Evolutionary conservation across 2,888 invertebrate species (phyloP).

Genomic region (Caenorhabditis virilis): DNA sequence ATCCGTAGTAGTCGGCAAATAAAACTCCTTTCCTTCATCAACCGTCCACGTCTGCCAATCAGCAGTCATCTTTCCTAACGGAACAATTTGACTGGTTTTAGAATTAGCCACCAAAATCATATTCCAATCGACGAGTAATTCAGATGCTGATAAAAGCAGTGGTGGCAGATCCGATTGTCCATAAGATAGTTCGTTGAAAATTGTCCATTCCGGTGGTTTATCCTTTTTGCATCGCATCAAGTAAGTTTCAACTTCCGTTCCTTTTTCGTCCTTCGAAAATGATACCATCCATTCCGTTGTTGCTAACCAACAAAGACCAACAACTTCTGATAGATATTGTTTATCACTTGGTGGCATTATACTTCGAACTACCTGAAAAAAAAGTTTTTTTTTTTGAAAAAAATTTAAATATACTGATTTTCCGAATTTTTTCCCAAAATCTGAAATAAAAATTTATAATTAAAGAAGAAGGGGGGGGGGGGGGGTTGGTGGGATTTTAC

Average conservation of each 20-base stretch:
- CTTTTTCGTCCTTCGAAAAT: conserved; percentile 8
- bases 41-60: conserved; percentile 45
- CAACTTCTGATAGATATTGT: conserved; percentile 13
- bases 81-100: conserved; percentile 34
- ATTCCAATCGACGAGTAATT: conserved; percentile 42
- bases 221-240: conserved; percentile 40
- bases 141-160: conserved; percentile 16
- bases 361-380: conserved; percentile 25
- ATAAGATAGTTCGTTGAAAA: conserved; percentile 32
- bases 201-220: conserved; percentile 40
- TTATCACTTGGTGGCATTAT: conserved; percentile 12
- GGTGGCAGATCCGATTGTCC: conserved; percentile 18
- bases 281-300: conserved; percentile 61
- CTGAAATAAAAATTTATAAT: neutral
- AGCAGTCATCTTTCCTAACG: conserved; percentile 32
- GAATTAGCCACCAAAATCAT: conserved; percentile 33
- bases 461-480: neutral
- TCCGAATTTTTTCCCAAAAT: too few species aligned
- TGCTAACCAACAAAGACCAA: conserved; percentile 58
- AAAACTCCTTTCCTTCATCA: conserved; percentile 35
- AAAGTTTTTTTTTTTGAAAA: too few species aligned
- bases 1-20: conserved; percentile 41
- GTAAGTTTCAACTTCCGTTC: conserved; percentile 23
- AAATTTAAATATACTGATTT: too few species aligned
- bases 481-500: too few species aligned